Percentiles rank a stretch among this genome's conserved stretches.
phyloP scores from a whole-genome alignment of 2,113 vertebrate species.

The Cebus imitator region DNA sequence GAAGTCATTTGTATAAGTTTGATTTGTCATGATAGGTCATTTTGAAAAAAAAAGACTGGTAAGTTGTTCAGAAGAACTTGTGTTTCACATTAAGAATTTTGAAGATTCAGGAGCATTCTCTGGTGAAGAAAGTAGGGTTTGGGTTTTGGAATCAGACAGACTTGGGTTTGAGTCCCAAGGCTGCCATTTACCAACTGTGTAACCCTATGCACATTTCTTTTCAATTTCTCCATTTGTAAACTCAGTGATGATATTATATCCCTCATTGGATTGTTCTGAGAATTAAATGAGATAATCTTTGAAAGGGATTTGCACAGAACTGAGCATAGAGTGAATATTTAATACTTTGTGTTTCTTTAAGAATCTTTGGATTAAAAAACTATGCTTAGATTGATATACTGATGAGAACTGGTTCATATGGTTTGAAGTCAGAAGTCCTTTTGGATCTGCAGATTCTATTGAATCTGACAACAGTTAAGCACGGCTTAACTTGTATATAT shows the following conservation, averaged over 20 bases:
- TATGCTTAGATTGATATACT: neutral
- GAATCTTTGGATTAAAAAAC: neutral
- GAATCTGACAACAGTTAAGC: neutral
- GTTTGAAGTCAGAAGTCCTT: neutral
- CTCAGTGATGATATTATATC: neutral
- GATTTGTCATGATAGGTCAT: neutral
- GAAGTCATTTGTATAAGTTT: constrained; percentile 46
- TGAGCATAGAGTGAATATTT: neutral
- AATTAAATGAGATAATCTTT: neutral
- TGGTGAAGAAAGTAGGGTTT: neutral
- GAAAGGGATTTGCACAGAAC: neutral
- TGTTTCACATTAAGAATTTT: neutral
- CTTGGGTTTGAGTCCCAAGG: neutral
- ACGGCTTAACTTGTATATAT: neutral
- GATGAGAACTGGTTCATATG: neutral
- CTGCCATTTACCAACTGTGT: neutral
- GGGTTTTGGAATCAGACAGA: neutral
- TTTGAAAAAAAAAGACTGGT: neutral
- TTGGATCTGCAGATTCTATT: neutral
- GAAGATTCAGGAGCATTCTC: neutral
- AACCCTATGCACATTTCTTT: neutral
- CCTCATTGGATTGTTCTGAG: neutral
- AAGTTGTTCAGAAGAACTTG: neutral
- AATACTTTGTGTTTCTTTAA: neutral
- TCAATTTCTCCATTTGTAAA: neutral